Evolutionary conservation across 2,888 invertebrate species (phyloP).

Genomic region (Spilosoma lubricipeda): DNA sequence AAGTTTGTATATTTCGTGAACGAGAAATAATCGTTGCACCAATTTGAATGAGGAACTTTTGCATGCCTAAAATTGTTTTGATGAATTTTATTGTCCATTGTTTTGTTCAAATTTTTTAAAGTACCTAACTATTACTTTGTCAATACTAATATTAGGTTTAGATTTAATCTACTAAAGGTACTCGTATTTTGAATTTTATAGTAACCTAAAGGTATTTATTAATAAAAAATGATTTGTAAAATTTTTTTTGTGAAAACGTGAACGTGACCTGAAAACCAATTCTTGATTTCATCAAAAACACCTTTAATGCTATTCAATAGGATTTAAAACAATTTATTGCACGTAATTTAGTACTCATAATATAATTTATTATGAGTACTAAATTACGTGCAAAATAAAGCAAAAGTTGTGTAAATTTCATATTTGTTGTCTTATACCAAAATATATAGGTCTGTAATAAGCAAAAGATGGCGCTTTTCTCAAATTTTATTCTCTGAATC

Average conservation of each 20-base stretch:
- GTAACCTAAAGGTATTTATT: too few species aligned
- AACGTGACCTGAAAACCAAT: too few species aligned
- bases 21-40: constrained; percentile 28
- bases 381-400: too few species aligned
- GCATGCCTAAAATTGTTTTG: constrained; percentile 33
- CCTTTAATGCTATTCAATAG: not conserved
- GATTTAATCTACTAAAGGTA: too few species aligned
- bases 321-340: not conserved
- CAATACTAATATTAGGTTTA: not conserved
- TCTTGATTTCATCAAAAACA: not conserved
- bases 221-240: too few species aligned
- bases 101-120: constrained; percentile 34
- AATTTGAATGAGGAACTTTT: constrained; percentile 11
- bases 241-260: not conserved
- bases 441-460: not conserved
- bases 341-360: too few species aligned
- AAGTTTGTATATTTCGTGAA: constrained; percentile 36
- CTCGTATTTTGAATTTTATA: too few species aligned
- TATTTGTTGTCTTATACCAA: not conserved
- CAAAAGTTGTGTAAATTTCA: not conserved
- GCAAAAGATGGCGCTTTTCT: not conserved
- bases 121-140: not conserved
- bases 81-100: constrained; percentile 45
- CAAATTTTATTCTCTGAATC: not conserved
- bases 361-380: too few species aligned